Conservation (phyloP, 2,797 vertebrate species). For the Danionella dracula region DNA sequence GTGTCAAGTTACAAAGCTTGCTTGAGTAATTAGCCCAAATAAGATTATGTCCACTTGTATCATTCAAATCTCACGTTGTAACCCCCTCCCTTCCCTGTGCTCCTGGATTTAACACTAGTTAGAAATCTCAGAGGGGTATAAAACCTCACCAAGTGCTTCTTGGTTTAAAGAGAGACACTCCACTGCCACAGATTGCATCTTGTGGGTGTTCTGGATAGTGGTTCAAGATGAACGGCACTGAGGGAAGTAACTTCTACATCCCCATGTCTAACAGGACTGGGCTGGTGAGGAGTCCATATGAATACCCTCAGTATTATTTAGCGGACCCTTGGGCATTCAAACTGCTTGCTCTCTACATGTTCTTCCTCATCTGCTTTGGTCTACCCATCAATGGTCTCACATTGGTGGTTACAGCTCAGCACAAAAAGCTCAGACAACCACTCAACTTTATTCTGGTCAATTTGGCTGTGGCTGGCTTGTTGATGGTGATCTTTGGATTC, state of each 20-base stretch:
- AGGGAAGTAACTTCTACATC: constrained; percentile 76
- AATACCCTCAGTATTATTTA: constrained; percentile 72
- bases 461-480: constrained; percentile 72
- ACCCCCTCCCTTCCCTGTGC: constrained; percentile 35
- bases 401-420: constrained; percentile 68
- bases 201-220: neutral
- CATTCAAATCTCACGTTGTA: constrained; percentile 58
- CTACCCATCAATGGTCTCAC: constrained; percentile 74
- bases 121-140: constrained; percentile 57
- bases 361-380: constrained; percentile 72
- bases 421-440: constrained; percentile 78
- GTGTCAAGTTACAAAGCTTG: constrained; percentile 1
- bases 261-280: constrained; percentile 77
- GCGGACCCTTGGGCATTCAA: constrained; percentile 65
- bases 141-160: constrained; percentile 44
- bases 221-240: constrained; percentile 70
- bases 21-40: constrained; percentile 48
- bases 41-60: constrained; percentile 50
- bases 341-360: constrained; percentile 66
- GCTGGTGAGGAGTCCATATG: constrained; percentile 72
- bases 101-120: constrained; percentile 45
- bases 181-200: neutral
- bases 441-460: constrained; percentile 79
- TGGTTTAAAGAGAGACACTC: neutral
- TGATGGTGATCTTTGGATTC: constrained; percentile 74